These are phyloP conservation scores for Diadegma fenestrale DNA, from an alignment of 2,888 invertebrate species.

Conservation along the genomic window DNA sequence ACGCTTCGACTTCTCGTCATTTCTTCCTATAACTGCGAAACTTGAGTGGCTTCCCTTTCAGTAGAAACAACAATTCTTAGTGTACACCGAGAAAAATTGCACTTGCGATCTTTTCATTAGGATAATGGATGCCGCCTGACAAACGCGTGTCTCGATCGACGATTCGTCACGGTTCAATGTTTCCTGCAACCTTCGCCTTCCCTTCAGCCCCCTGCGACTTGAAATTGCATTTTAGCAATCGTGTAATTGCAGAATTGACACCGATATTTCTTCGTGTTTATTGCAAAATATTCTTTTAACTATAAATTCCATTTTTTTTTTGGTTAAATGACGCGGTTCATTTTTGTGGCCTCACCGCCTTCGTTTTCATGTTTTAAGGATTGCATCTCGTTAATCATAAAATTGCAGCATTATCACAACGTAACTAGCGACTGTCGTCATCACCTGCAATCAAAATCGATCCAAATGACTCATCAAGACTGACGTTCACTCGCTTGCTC, in stretches of 20 bases:
- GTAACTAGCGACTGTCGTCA: constrained; percentile 15
- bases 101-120: constrained; percentile 28
- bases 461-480: background rate
- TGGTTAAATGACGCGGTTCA: too few species aligned
- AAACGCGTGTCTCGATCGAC: background rate
- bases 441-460: constrained; percentile 25
- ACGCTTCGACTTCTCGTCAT: constrained; percentile 10
- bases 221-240: background rate
- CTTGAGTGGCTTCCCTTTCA: background rate
- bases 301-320: too few species aligned
- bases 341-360: too few species aligned
- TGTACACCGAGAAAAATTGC: background rate
- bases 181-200: background rate
- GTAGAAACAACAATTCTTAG: background rate
- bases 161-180: background rate
- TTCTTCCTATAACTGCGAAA: constrained; percentile 3
- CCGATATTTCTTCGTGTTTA: too few species aligned
- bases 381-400: constrained; percentile 16
- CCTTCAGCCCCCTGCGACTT: background rate
- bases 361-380: too few species aligned
- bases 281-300: too few species aligned
- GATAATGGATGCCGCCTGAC: constrained; percentile 16
- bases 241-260: too few species aligned
- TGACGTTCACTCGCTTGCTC: background rate
- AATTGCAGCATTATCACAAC: constrained; percentile 54